Conservation (phyloP, 2,888 invertebrate species). For the Aquatica leii region DNA sequence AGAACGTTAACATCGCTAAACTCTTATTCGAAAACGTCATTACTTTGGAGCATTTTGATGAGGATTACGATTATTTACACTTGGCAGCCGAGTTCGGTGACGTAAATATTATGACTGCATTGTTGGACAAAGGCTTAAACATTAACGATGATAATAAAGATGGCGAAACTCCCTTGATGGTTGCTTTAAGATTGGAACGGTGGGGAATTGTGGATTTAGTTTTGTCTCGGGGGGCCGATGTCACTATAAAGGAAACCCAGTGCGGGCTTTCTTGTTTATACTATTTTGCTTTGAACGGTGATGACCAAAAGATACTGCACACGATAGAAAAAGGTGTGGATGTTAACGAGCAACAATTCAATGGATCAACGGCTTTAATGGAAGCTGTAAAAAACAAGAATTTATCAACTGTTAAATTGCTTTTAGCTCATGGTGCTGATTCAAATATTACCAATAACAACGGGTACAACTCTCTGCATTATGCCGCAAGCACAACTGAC, state of each 20-base stretch:
- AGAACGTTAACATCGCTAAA: neutral
- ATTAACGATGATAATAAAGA: conserved; percentile 5
- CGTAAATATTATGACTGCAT: neutral
- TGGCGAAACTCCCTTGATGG: conserved; percentile 6
- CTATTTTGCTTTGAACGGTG: neutral
- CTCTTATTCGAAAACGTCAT: neutral
- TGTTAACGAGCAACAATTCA: neutral
- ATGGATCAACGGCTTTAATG: neutral
- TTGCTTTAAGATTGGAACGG: neutral
- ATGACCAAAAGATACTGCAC: neutral
- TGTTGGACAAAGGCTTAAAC: neutral
- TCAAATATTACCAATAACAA: neutral
- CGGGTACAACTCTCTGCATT: neutral
- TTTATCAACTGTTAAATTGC: neutral
- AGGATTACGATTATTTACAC: neutral
- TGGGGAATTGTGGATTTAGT: neutral
- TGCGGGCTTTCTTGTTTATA: neutral
- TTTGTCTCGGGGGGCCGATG: neutral
- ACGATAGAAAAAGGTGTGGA: neutral
- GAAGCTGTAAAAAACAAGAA: neutral
- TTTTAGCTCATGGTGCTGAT: neutral
- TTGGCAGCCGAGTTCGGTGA: neutral
- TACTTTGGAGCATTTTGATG: neutral
- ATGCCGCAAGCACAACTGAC: neutral
- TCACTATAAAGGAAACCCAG: neutral